Evolutionary conservation across 92 coral and sea anemone species (phyloP), one percentile per base, ranked within the genome.

Genomic region (Epizoanthus stellaris): DNA sequence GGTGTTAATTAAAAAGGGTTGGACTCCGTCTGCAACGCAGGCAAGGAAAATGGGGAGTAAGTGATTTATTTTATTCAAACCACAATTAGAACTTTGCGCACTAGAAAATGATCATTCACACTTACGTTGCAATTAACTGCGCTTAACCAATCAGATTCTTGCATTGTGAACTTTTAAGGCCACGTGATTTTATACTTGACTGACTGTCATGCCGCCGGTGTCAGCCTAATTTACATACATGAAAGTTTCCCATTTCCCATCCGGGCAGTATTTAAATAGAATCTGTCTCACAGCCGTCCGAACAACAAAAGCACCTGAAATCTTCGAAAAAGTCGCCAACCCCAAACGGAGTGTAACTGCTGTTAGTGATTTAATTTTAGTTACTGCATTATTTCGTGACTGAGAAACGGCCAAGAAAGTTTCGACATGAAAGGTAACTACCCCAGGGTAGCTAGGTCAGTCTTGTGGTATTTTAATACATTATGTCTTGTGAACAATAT

Each of bases 401-500:
- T 38, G 40, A 17, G 67, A 75, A 60, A 49, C 25, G 47, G 5
- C 45, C 15, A 9, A 30, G 59, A 11, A 61, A 40, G 42, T 38
- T 77, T 61, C 25, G 45, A 8, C 36, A 77, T 77, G 82, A 64
- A 77, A 62, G 82, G 70, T 77, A 77, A 39, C 53, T 77, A 61
- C 58, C 70, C 82, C 42, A 4, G 82, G 70, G 70, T 61, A n/a
- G 42, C 14, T 13, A 52, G 56, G 68, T 21, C 25, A 40, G 58
- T 56, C 59, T 43, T 57, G 82, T 62, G 82, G 82, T 77, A 61
- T 77, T 77, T 77, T 14, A 76, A 76, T 62, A 20, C n/a, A 16
- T 62, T 38, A 36, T 39, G 56, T 12, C 10, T 49, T 49, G 10
- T 4, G 82, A 40, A 59, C 45, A 67, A 12, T 14, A 30, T 75